A percentile compares a stretch with the other conserved stretches of the same genome.
phyloP scores from a whole-genome alignment of 2,888 invertebrate genomes.

The Achlya flavicornis region DNA sequence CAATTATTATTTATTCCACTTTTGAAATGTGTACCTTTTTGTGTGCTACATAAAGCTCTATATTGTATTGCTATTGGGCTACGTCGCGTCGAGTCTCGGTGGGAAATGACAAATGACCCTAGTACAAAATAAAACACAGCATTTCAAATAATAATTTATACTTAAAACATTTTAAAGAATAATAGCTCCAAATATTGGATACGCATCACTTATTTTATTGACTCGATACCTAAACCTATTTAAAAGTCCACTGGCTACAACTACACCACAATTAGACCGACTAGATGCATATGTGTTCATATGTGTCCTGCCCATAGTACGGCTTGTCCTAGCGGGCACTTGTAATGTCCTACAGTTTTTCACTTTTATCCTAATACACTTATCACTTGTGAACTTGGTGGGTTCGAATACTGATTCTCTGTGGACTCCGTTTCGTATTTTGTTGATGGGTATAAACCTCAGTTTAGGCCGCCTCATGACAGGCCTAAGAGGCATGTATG shows the following conservation, averaged over 20 bases:
- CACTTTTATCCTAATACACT: constrained; percentile 61
- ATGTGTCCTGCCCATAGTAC: constrained; percentile 29
- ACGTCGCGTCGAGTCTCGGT: no score
- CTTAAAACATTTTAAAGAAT: constrained; percentile 49
- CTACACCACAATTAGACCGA: constrained; percentile 37
- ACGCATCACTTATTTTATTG: constrained; percentile 52
- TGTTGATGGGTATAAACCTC: constrained; percentile 45
- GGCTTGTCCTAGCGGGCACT: constrained; percentile 24
- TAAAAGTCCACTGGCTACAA: constrained; percentile 66
- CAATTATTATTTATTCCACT: no score
- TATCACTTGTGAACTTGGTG: constrained; percentile 49
- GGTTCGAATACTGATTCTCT: constrained; percentile 65
- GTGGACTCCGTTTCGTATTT: constrained; percentile 40
- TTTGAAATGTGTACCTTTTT: no score
- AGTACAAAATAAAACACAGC: constrained; percentile 25
- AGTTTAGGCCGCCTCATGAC: constrained; percentile 56
- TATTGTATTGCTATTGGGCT: no score
- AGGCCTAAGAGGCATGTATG: constrained; percentile 52
- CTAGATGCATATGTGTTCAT: constrained; percentile 24
- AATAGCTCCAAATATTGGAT: constrained; percentile 73
- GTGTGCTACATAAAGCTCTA: no score
- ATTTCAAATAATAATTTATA: constrained; percentile 43
- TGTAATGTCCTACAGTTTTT: constrained; percentile 62
- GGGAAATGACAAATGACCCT: not conserved
- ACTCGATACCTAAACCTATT: constrained; percentile 75